Percentiles rank a stretch among this genome's conserved stretches.
Conservation (phyloP, 92 coral and sea anemone species). For the Siderastrea siderea region DNA sequence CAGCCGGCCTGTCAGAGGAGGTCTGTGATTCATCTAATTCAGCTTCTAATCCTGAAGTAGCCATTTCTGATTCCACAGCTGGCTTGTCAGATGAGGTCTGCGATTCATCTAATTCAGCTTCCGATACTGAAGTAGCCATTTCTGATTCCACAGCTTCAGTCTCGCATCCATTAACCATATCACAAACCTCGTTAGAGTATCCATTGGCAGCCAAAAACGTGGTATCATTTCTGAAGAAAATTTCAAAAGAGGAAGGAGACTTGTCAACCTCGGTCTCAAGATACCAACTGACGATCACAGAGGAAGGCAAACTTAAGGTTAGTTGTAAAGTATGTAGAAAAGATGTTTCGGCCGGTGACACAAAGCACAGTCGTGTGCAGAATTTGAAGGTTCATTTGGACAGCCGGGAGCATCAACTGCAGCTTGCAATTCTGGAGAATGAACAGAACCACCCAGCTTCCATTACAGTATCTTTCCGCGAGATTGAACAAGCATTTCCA, state of each 20-base stretch:
- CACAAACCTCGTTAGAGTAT: conserved; percentile 23
- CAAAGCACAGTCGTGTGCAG: conserved; percentile 38
- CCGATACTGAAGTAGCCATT: conserved; percentile 23
- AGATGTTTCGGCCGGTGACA: conserved; percentile 30
- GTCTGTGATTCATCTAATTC: conserved; percentile 19
- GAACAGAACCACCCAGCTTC: conserved; percentile 25
- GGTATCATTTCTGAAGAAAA: conserved; percentile 29
- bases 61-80: conserved; percentile 31
- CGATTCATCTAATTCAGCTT: conserved; percentile 28
- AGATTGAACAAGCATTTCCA: conserved; percentile 43
- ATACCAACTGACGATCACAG: conserved; percentile 33
- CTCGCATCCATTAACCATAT: conserved; percentile 10
- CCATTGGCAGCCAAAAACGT: conserved; percentile 33
- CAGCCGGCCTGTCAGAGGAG: conserved; percentile 27
- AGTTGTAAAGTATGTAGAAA: conserved; percentile 33
- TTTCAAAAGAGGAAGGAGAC: conserved; percentile 42
- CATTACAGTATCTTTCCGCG: conserved; percentile 28
- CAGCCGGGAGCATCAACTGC: conserved; percentile 44
- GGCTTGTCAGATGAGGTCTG: conserved; percentile 31
- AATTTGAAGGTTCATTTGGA: conserved; percentile 42
- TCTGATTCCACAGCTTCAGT: conserved; percentile 34
- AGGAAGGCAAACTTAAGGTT: conserved; percentile 34
- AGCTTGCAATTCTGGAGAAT: conserved; percentile 36
- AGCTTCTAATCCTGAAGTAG: conserved; percentile 21
- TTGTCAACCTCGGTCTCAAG: conserved; percentile 35